These are phyloP conservation scores for Scaptodrosophila latifasciaeformis DNA, from an alignment of 2,888 invertebrate species.

Conservation along the genomic window DNA sequence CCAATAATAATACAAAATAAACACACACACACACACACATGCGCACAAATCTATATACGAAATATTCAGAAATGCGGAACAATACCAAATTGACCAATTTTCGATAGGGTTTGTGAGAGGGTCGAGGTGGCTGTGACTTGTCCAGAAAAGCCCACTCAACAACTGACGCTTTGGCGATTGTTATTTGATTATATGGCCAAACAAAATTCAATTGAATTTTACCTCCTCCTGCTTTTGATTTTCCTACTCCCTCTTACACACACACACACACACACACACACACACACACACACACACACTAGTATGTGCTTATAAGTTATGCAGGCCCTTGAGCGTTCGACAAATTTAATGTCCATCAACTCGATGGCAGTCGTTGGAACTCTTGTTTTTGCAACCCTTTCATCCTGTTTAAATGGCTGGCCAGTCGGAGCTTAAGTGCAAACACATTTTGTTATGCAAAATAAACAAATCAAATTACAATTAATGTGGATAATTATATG, in stretches of 20 bases:
- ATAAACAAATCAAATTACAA: conserved; percentile 46
- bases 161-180: conserved; percentile 25
- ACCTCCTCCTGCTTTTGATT: not conserved
- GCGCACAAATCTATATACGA: conserved; percentile 26
- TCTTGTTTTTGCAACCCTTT: not conserved
- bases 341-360: not conserved
- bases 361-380: not conserved
- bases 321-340: too few relatives aligned
- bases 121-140: too few relatives aligned
- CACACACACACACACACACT: conserved; percentile 1
- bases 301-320: too few relatives aligned
- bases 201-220: conserved; percentile 39
- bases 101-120: too few relatives aligned
- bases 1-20: too few relatives aligned
- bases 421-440: conserved; percentile 7
- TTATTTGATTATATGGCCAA: conserved; percentile 35
- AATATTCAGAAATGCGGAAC: too few relatives aligned
- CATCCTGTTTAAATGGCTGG: not conserved
- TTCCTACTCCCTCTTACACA: too few relatives aligned
- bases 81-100: not conserved
- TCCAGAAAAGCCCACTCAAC: not conserved
- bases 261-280: not conserved
- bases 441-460: conserved; percentile 40
- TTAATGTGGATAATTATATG: conserved; percentile 43
- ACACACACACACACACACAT: conserved; percentile 7